phyloP scores from a whole-genome alignment of 2,888 invertebrate species.

The Barypeithes pellucidus region DNA sequence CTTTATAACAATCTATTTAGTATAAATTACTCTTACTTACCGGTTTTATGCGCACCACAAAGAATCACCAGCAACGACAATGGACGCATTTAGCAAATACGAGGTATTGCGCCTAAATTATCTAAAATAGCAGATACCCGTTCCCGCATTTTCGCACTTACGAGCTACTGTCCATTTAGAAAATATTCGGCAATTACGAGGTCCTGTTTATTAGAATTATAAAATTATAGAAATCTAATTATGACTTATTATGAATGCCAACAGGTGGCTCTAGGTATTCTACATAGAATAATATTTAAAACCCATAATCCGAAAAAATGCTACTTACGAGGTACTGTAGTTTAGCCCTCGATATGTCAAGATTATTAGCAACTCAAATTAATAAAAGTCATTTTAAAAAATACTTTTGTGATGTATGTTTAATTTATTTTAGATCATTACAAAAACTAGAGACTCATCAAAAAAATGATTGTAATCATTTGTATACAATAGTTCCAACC shows the following conservation, averaged over 20 bases:
- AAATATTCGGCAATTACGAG: not conserved
- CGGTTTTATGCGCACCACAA: not conserved
- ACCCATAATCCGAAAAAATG: not conserved
- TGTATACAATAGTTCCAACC: too few relatives aligned
- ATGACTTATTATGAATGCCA: not conserved
- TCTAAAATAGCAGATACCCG: too few relatives aligned
- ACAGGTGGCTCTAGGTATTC: not conserved
- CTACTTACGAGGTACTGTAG: not conserved
- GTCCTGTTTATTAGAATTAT: not conserved
- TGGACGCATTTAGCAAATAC: not conserved
- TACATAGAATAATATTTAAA: not conserved
- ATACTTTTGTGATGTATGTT: too few relatives aligned
- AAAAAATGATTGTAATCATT: too few relatives aligned
- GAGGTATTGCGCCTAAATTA: not conserved
- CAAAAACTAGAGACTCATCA: too few relatives aligned
- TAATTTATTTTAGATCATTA: too few relatives aligned
- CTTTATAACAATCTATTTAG: not conserved
- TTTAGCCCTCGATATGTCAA: slow-evolving; percentile 1
- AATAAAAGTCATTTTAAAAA: too few relatives aligned
- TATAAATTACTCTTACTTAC: not conserved
- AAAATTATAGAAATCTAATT: not conserved
- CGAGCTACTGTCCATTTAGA: too few relatives aligned
- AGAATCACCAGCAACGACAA: not conserved
- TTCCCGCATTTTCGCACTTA: too few relatives aligned
- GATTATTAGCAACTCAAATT: too few relatives aligned